phyloP scores from a whole-genome alignment of 2,113 vertebrate species.

The Anarhynchus alexandrinus region DNA sequence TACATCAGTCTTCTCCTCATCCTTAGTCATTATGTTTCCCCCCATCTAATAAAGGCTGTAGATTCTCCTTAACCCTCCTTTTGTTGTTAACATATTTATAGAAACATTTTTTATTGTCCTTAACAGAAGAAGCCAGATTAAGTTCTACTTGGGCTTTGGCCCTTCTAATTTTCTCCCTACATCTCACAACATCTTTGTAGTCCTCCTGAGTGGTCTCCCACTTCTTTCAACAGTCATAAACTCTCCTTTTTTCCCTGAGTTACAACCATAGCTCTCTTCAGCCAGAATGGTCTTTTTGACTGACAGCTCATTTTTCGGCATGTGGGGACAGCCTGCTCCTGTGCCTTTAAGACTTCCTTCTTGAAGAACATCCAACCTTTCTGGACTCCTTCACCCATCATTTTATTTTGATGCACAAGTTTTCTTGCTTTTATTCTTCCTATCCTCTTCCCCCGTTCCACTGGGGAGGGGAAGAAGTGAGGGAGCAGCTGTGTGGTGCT shows the following conservation, averaged over 20 bases:
- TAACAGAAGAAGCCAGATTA: background rate
- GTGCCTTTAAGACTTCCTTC: background rate
- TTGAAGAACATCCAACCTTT: background rate
- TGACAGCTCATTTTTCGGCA: background rate
- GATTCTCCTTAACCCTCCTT: background rate
- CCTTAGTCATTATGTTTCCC: background rate
- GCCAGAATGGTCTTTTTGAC: background rate
- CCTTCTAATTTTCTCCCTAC: background rate
- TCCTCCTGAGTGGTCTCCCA: background rate
- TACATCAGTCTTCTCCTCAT: background rate
- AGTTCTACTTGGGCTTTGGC: background rate
- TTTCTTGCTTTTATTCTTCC: background rate
- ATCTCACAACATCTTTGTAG: background rate
- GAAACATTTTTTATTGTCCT: background rate
- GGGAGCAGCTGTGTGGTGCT: background rate
- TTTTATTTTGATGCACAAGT: background rate
- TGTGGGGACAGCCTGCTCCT: background rate
- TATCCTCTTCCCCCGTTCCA: background rate
- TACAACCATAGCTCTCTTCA: background rate
- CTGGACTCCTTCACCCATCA: background rate
- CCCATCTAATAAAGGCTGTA: background rate
- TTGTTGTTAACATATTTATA: background rate
- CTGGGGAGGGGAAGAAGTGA: background rate
- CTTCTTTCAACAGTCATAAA: background rate
- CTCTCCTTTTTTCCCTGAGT: background rate